Evolutionary conservation across 1,140 invertebrate species (phyloP).

Genomic region (Zaprionus vittiger): DNA sequence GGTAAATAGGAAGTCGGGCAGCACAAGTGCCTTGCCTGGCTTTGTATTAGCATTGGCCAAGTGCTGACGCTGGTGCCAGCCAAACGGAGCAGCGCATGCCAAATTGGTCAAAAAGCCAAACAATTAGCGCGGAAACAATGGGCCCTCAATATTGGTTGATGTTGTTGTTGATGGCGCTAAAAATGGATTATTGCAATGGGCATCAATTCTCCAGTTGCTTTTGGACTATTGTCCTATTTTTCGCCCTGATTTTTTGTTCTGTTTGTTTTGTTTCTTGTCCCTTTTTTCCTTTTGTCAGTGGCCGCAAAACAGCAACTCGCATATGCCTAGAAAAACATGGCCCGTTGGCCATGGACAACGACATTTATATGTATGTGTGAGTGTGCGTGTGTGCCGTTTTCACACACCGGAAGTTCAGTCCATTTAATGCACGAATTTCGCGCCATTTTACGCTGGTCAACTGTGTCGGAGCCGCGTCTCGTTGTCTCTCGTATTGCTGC

Average conservation of each 20-base stretch:
- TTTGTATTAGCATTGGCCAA: conserved; percentile 16
- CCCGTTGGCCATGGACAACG: conserved; percentile 34
- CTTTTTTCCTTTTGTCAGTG: conserved; percentile 27
- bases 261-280: background rate
- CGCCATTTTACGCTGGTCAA: conserved; percentile 70
- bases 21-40: background rate
- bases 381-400: conserved; percentile 51
- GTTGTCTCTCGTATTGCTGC: conserved; percentile 14
- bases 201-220: conserved; percentile 71
- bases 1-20: conserved; percentile 25
- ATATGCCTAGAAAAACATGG: conserved; percentile 45
- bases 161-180: conserved; percentile 75
- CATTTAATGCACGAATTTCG: conserved; percentile 82
- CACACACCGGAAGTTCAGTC: conserved; percentile 80
- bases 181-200: conserved; percentile 84
- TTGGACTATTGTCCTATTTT: conserved; percentile 34
- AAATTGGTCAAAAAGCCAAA: conserved; percentile 77
- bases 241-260: background rate
- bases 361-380: conserved; percentile 20
- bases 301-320: conserved; percentile 41
- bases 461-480: conserved; percentile 28
- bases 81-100: conserved; percentile 21
- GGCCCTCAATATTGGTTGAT: conserved; percentile 75
- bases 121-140: conserved; percentile 84
- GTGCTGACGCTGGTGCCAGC: conserved; percentile 8